Percentiles rank a stretch among this genome's conserved stretches.
These are phyloP conservation scores for Elachura formosa DNA, from an alignment of 2,113 vertebrate species.

Conservation along the genomic window DNA sequence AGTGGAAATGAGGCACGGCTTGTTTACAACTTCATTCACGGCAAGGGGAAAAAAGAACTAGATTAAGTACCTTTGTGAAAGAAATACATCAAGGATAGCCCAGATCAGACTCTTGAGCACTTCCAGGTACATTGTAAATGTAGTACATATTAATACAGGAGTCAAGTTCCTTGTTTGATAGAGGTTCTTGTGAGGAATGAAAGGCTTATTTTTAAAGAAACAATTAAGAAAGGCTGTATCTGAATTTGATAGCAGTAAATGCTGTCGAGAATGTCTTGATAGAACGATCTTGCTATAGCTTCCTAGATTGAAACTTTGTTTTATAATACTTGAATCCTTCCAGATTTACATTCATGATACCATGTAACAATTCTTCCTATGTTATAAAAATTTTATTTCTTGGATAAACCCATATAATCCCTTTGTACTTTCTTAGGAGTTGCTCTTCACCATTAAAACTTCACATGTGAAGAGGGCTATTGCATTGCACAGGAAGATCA, in stretches of 20 bases:
- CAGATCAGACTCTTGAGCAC: neutral
- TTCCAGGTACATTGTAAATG: neutral
- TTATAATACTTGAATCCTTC: neutral
- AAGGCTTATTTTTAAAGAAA: neutral
- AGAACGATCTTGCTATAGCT: neutral
- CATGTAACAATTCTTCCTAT: neutral
- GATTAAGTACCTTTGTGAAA: neutral
- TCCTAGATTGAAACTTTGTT: neutral
- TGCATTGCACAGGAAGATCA: neutral
- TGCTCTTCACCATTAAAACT: neutral
- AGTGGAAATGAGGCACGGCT: neutral
- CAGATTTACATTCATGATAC: neutral
- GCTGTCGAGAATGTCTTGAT: neutral
- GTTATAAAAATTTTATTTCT: neutral
- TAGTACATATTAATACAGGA: neutral
- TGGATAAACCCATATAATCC: neutral
- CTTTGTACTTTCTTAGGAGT: neutral
- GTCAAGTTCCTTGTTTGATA: neutral
- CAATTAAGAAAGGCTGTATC: neutral
- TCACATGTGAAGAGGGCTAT: neutral
- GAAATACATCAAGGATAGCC: neutral
- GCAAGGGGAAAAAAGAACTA: neutral
- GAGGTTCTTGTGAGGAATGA: neutral
- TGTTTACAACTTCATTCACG: neutral
- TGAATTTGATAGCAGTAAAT: neutral